phyloP scores from a whole-genome alignment of 2,113 vertebrate species.

The Leucopsar rothschildi region DNA sequence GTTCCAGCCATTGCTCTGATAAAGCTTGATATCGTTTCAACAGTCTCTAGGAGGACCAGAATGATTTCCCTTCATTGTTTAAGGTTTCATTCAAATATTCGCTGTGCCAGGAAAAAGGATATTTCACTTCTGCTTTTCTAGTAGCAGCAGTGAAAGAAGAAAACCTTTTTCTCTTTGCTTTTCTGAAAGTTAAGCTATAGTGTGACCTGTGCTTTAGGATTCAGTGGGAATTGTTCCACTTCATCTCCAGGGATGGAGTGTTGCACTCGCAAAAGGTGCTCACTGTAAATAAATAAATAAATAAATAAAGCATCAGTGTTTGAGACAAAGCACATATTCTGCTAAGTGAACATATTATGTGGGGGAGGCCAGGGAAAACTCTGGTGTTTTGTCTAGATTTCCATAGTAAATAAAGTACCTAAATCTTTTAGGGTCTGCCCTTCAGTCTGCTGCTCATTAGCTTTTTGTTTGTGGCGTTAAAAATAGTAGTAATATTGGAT shows the following conservation, averaged over 20 bases:
- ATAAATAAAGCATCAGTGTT: background rate
- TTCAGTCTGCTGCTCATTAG: background rate
- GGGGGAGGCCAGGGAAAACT: background rate
- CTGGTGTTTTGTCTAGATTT: background rate
- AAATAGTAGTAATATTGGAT: background rate
- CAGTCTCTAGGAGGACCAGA: slow-evolving; percentile 51
- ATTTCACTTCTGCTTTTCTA: slow-evolving; percentile 32
- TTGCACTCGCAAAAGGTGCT: background rate
- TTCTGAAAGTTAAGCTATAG: background rate
- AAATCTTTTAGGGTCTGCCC: background rate
- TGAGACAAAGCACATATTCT: background rate
- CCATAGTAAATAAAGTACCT: background rate
- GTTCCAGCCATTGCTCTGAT: slow-evolving; percentile 57
- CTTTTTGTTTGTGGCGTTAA: background rate
- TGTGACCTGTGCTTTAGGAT: background rate
- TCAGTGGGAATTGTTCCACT: slow-evolving; percentile 25
- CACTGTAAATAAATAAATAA: background rate
- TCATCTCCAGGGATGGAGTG: background rate
- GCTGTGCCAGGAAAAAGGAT: slow-evolving; percentile 44
- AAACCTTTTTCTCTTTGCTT: background rate
- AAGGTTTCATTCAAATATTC: slow-evolving; percentile 32
- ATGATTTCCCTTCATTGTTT: slow-evolving; percentile 72
- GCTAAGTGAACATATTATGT: background rate
- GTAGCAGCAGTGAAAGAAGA: background rate
- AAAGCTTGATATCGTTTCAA: slow-evolving; percentile 30